Evolutionary conservation across 2,888 invertebrate species (phyloP), one percentile per base, ranked within the genome.

Genomic region (Pterobdella sp.): DNA sequence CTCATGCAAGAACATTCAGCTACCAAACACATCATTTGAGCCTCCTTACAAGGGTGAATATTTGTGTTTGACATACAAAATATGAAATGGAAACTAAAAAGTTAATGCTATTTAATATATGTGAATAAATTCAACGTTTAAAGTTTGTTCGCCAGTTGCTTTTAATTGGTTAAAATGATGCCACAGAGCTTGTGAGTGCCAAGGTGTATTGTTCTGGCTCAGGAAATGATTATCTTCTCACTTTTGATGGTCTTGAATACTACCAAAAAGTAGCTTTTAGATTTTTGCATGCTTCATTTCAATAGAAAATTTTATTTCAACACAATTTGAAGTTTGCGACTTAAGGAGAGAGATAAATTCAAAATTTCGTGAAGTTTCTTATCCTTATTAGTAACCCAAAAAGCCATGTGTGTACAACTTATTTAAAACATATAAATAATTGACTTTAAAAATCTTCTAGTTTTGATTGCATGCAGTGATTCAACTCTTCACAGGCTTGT

Each of bases 161-260:
- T 49, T 49, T 18, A 49, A 49, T 49, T 14, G 14, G 14, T 18
- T 49, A 49, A 18, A 18, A 49, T 63, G 7, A 7, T 26, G 7
- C n/a, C 63, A 29, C 32, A 68, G 68, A 68, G 29, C 42, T 68
- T 2, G 31, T 68, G 2, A 34, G 26, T 56, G 29, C 71, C 1
- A 37, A 60, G 29, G 26, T 60, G n/a, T 63, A 1, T 37, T 71
- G 71, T 36, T 31, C 60, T 26, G 71, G 71, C 1, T 42, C 71
- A n/a, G 7, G 37, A 18, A 71, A 71, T 26, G 63, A 60, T 35
- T 71, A 60, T 63, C 26, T 60, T 7, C n/a, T n/a, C 29, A 71
- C 71, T 18, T 71, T 71, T 34, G 71, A 71, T 36, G 71, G 71
- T 1, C n/a, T 35, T 18, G 60, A 60, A 63, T 71, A 60, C 26